These are phyloP conservation scores for Somateria mollissima DNA, from an alignment of 2,797 vertebrate genomes.

Conservation along the genomic window DNA sequence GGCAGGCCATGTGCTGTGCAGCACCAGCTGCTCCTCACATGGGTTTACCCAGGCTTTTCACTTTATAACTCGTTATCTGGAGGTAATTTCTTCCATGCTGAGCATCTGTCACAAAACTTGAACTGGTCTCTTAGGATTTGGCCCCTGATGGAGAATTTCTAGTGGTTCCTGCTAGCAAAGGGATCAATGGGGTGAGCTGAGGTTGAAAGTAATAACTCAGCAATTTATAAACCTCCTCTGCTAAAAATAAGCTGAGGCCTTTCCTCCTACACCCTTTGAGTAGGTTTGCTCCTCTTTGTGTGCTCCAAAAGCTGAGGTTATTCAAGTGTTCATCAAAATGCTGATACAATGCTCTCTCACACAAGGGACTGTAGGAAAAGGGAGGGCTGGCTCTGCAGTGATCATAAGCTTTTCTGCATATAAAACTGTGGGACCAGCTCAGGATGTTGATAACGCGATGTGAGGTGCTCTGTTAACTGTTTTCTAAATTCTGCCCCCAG, in stretches of 20 bases:
- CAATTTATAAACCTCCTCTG: not conserved
- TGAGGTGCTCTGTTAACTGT: not conserved
- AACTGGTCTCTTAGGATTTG: not conserved
- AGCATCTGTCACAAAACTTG: not conserved
- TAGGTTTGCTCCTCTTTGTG: not conserved
- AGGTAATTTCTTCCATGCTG: accelerated
- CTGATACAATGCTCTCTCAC: not conserved
- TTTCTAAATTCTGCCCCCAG: not conserved
- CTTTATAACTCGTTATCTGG: accelerated
- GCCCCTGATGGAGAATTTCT: not conserved
- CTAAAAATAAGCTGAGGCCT: not conserved
- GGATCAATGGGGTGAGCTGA: accelerated
- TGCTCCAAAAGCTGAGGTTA: not conserved
- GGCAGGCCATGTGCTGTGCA: not conserved
- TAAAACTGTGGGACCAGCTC: not conserved
- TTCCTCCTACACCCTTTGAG: not conserved
- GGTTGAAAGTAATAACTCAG: not conserved
- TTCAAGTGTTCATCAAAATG: not conserved
- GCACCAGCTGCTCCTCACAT: accelerated
- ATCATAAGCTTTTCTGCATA: not conserved
- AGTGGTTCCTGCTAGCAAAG: accelerated
- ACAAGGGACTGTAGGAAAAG: not conserved
- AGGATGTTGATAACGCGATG: accelerated
- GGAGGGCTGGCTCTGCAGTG: not conserved
- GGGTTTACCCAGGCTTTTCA: accelerated